These are phyloP conservation scores for Orthosia gracilis DNA, from an alignment of 2,888 invertebrate genomes.

Conservation along the genomic window DNA sequence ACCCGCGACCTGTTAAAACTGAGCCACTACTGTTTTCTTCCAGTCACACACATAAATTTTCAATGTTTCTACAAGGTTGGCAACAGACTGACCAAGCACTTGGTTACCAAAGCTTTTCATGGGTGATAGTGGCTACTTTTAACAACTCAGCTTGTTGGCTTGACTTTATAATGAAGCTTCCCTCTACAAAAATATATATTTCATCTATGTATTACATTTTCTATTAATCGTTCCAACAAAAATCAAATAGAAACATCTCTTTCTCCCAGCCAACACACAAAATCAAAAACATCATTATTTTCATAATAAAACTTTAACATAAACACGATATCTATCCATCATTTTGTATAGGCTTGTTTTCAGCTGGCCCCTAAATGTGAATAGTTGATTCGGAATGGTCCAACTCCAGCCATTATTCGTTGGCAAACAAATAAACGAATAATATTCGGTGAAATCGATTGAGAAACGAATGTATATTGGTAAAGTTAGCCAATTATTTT, in stretches of 20 bases:
- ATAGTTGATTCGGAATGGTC: constrained; percentile 67
- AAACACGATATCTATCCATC: constrained; percentile 63
- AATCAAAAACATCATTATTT: constrained; percentile 58
- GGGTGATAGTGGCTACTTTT: background rate
- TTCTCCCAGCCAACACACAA: background rate
- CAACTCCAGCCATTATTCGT: constrained; percentile 64
- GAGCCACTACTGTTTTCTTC: no score
- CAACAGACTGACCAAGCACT: background rate
- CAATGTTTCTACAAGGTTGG: background rate
- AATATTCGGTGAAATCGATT: constrained; percentile 65
- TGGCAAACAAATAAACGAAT: constrained; percentile 69
- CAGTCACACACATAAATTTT: background rate
- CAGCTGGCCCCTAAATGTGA: constrained; percentile 61
- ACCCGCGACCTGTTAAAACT: no score
- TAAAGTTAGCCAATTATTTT: constrained; percentile 64
- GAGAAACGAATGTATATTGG: constrained; percentile 63
- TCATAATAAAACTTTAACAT: constrained; percentile 57
- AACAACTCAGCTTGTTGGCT: no score
- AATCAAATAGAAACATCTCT: background rate
- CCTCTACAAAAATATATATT: no score
- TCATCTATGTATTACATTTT: background rate
- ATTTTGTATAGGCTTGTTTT: constrained; percentile 67
- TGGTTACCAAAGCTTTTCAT: background rate
- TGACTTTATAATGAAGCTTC: background rate
- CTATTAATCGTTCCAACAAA: background rate